These are phyloP conservation scores for Philopotamus ludificatus DNA, from an alignment of 1,140 invertebrate genomes.

Conservation along the genomic window DNA sequence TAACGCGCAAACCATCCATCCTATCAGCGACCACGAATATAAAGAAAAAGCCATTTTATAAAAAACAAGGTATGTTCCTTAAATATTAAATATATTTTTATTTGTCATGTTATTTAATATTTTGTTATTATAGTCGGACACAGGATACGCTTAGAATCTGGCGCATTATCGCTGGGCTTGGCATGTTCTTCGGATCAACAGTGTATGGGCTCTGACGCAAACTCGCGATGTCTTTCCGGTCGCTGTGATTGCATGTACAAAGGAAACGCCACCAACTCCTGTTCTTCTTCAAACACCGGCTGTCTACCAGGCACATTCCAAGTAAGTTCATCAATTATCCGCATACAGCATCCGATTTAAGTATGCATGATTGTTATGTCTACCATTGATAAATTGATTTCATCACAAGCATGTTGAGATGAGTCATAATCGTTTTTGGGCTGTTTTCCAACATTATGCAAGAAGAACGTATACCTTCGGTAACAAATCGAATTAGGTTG, in stretches of 20 bases:
- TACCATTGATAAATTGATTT: no score
- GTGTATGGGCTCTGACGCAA: slow-evolving; percentile 75
- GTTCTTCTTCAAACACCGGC: slow-evolving; percentile 70
- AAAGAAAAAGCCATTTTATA: slow-evolving; percentile 37
- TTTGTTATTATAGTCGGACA: slow-evolving; percentile 42
- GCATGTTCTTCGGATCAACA: slow-evolving; percentile 72
- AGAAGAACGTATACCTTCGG: no score
- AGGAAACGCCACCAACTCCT: slow-evolving; percentile 57
- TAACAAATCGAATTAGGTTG: no score
- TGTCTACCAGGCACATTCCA: slow-evolving; percentile 84
- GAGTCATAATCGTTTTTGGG: no score
- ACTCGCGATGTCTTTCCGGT: slow-evolving; percentile 74
- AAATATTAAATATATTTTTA: slow-evolving; percentile 4
- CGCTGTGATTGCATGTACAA: slow-evolving; percentile 73
- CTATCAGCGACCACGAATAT: slow-evolving; percentile 16
- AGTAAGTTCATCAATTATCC: no score
- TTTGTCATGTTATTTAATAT: no score
- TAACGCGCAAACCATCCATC: slow-evolving; percentile 7
- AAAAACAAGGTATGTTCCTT: slow-evolving; percentile 35
- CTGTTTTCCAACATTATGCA: no score
- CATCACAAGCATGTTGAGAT: no score
- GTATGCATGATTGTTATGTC: no score
- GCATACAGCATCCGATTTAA: no score
- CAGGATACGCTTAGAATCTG: slow-evolving; percentile 55
- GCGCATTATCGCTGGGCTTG: slow-evolving; percentile 73